Evolutionary conservation across 1,140 invertebrate species (phyloP).

Genomic region (Saccostrea cuccullata): DNA sequence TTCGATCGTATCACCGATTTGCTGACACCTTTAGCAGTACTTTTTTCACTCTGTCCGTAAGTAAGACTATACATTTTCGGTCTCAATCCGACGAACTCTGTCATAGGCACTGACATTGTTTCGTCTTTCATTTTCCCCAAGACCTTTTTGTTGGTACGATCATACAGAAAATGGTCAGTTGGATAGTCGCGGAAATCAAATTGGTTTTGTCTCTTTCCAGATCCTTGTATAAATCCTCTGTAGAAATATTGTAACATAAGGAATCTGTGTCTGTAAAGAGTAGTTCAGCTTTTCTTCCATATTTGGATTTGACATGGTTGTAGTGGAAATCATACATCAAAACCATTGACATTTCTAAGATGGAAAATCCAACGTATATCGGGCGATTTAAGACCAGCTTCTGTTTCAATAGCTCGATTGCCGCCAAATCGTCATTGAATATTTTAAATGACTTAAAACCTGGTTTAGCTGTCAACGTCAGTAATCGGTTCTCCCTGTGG

Average conservation of each 20-base stretch:
- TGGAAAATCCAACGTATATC: slow-evolving; percentile 61
- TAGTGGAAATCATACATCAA: slow-evolving; percentile 75
- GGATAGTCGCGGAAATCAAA: slow-evolving; percentile 58
- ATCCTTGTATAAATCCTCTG: slow-evolving; percentile 70
- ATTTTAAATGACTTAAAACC: slow-evolving; percentile 73
- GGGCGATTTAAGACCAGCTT: slow-evolving; percentile 58
- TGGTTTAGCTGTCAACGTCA: slow-evolving; percentile 70
- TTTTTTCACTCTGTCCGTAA: slow-evolving; percentile 23
- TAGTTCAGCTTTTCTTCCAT: slow-evolving; percentile 66
- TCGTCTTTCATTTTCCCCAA: slow-evolving; percentile 52
- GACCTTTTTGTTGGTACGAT: slow-evolving; percentile 37
- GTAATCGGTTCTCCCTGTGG: slow-evolving; percentile 3
- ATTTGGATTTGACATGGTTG: slow-evolving; percentile 68
- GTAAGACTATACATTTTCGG: slow-evolving; percentile 43
- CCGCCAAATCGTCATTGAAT: slow-evolving; percentile 68
- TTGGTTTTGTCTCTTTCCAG: slow-evolving; percentile 46
- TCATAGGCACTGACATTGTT: slow-evolving; percentile 20
- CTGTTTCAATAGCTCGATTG: slow-evolving; percentile 56
- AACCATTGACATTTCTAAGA: slow-evolving; percentile 50
- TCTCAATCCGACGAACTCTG: slow-evolving; percentile 21
- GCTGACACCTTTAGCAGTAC: slow-evolving; percentile 44
- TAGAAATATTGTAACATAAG: slow-evolving; percentile 76
- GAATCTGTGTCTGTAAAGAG: slow-evolving; percentile 79
- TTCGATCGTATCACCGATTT: slow-evolving; percentile 42
- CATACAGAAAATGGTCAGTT: slow-evolving; percentile 40